A percentile compares a stretch with the other conserved stretches of the same genome.
Conservation (phyloP, 1,140 invertebrate genomes). For the Diachasmimorpha longicaudata region DNA sequence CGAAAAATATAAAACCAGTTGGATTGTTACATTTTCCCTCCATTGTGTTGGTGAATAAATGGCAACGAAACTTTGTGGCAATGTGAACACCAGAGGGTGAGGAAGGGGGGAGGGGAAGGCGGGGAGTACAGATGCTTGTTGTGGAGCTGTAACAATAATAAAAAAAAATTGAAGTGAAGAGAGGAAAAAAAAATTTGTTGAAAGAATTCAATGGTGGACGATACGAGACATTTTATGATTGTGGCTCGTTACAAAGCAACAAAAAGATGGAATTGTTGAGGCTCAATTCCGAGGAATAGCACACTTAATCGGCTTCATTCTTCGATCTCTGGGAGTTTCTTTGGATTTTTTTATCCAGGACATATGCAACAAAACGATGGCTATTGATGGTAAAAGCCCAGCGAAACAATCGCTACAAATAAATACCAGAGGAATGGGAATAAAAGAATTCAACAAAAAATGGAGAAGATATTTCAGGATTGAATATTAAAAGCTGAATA, state of each 20-base stretch:
- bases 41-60: slow-evolving; percentile 12
- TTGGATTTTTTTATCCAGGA: background rate
- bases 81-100: background rate
- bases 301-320: slow-evolving; percentile 1
- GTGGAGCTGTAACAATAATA: background rate
- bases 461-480: background rate
- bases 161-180: background rate
- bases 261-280: background rate
- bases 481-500: background rate
- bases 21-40: background rate
- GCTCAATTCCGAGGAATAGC: background rate
- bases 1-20: slow-evolving; percentile 8
- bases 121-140: background rate
- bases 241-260: background rate
- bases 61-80: slow-evolving; percentile 3
- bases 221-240: slow-evolving; percentile 7
- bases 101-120: background rate
- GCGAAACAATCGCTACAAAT: background rate
- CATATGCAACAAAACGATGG: background rate
- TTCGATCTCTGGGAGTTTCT: background rate
- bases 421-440: background rate
- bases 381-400: background rate
- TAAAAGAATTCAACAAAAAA: background rate
- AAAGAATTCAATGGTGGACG: slow-evolving; percentile 1
- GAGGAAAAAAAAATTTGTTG: background rate